Base-by-base conservation (phyloP, 2,888 invertebrate genomes). In the Belgica antarctica region DNA sequence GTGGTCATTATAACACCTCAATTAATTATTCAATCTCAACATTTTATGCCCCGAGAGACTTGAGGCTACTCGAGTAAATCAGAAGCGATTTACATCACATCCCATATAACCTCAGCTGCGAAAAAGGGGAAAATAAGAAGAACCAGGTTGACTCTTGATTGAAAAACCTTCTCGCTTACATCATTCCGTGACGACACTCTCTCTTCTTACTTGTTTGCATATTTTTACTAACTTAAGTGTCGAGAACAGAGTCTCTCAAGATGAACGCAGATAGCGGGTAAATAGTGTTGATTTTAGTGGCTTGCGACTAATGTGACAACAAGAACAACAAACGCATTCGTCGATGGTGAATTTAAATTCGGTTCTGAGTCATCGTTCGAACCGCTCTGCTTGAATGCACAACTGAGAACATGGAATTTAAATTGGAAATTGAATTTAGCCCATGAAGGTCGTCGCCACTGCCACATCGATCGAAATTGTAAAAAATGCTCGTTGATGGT, bases 181-280 rank as follows among this genome's bases (percentile, higher is more conserved):
- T 41, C 41, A 41, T 41, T 41, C 41, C 41, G 41, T 41, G 41
- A 41, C 41, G 41, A 41, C 41, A 41, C 41, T 41, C 15, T 41
- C n/a, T 41, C 15, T 41, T 41, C 41, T 15, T 41, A n/a, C n/a
- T n/a, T n/a, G n/a, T n/a, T 12, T 41, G 41, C 41, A n/a, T 41
- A n/a, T 5, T 41, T 41, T 12, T 41, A n/a, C n/a, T 41, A n/a
- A 15, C 41, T 41, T 41, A n/a, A n/a, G 4, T 41, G 41, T 41
- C 41, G n/a, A 41, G 15, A 7, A 52, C 17, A 52, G 52, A 52
- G 52, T 52, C 22, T 52, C 22, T 22, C 19, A 46, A n/a, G 17
- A 68, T 68, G 68, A 68, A 68, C 52, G 27, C 68, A 17, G 68
- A 68, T 25, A 68, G 68, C 57, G 68, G 68, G 68, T 68, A 68